These are phyloP conservation scores for Ichneumoninae sp. DNA, from an alignment of 2,888 invertebrate species.

Conservation along the genomic window DNA sequence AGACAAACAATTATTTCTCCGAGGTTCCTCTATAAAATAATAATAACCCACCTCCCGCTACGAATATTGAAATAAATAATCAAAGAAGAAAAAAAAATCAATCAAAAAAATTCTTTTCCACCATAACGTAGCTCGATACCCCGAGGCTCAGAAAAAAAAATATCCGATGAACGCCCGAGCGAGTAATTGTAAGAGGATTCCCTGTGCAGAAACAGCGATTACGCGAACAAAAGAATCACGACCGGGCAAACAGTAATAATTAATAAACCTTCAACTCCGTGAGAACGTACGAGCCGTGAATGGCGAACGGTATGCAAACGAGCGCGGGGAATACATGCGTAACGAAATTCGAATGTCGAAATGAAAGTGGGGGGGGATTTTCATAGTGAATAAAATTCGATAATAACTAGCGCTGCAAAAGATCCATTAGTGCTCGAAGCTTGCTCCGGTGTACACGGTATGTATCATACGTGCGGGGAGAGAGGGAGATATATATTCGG, in stretches of 20 bases:
- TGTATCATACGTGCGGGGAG: neutral
- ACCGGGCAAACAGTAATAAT: no score
- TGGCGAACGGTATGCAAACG: slow-evolving; percentile 40
- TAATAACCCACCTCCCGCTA: neutral
- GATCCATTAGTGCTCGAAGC: slow-evolving; percentile 59
- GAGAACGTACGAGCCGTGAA: neutral
- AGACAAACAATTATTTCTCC: neutral
- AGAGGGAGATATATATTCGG: neutral
- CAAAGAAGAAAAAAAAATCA: neutral
- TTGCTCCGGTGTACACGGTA: neutral
- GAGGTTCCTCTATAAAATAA: neutral
- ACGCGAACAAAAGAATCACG: no score
- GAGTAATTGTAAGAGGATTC: no score
- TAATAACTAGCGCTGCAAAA: slow-evolving; percentile 60
- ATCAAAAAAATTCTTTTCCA: no score
- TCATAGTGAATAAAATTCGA: slow-evolving; percentile 58
- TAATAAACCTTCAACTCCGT: neutral
- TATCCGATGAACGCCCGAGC: no score
- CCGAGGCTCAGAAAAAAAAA: no score
- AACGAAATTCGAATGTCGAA: slow-evolving; percentile 50
- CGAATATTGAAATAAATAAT: neutral
- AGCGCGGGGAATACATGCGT: slow-evolving; percentile 8
- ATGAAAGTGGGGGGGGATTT: slow-evolving; percentile 26
- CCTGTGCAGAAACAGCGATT: no score
- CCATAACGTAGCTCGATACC: no score